These are phyloP conservation scores for Sebastes oblongus DNA, from an alignment of 2,797 vertebrate species.

Conservation along the genomic window DNA sequence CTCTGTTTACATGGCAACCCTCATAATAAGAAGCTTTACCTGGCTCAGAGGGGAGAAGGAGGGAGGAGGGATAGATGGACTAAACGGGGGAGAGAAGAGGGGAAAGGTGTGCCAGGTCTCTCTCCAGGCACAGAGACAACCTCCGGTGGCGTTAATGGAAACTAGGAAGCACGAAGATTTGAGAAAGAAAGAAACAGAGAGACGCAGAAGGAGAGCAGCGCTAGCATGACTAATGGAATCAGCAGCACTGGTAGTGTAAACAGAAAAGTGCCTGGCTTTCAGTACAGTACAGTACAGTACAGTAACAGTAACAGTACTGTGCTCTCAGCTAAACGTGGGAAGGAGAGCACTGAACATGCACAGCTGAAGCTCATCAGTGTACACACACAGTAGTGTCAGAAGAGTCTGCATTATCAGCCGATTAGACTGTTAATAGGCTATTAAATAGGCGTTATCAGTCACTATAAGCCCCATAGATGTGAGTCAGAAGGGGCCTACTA, in stretches of 20 bases:
- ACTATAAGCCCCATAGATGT: no score
- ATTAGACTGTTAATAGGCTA: no score
- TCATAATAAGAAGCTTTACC: slow-evolving; percentile 61
- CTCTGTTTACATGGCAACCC: slow-evolving; percentile 64
- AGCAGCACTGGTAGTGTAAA: slow-evolving; percentile 33
- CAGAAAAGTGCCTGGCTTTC: slow-evolving; percentile 19
- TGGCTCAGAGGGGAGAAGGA: slow-evolving; percentile 16
- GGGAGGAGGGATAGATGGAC: slow-evolving; percentile 16
- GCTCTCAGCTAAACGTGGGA: slow-evolving; percentile 13
- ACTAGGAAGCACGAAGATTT: slow-evolving; percentile 19
- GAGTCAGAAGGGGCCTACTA: no score
- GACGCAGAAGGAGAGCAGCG: slow-evolving; percentile 15
- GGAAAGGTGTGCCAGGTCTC: slow-evolving; percentile 12
- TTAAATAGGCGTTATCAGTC: no score
- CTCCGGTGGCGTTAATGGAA: slow-evolving; percentile 22
- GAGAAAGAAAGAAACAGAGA: neutral
- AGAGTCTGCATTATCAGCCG: neutral
- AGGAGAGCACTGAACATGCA: neutral
- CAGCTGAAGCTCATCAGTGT: neutral
- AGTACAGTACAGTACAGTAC: neutral
- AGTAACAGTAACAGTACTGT: neutral
- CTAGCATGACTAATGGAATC: slow-evolving; percentile 53
- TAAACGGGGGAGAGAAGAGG: neutral
- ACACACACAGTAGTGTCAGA: no score
- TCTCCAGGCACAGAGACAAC: neutral